Conservation (phyloP, 1,140 invertebrate genomes). For the Aphidius ervi region DNA sequence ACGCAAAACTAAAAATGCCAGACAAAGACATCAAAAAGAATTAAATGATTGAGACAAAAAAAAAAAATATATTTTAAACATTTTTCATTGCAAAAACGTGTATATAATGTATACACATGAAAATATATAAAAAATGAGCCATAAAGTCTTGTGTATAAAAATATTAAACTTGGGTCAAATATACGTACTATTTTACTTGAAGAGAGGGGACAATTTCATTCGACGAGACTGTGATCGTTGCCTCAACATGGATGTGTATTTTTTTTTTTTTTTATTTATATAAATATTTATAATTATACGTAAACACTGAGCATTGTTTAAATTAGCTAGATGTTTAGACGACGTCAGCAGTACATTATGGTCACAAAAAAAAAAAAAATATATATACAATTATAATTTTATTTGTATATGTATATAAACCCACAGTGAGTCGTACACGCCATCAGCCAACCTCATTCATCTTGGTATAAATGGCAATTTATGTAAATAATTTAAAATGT, state of each 20-base stretch:
- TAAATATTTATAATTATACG: neutral
- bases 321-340: slow-evolving; percentile 31
- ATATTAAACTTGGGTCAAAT: slow-evolving; percentile 3
- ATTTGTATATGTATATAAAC: slow-evolving; percentile 7
- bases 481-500: slow-evolving; percentile 13
- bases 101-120: slow-evolving; percentile 13
- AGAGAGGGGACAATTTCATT: slow-evolving; percentile 20
- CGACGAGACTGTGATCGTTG: slow-evolving; percentile 21
- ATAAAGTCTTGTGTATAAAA: slow-evolving; percentile 24
- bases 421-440: slow-evolving; percentile 1
- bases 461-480: slow-evolving; percentile 10
- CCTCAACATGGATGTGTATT: neutral
- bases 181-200: slow-evolving; percentile 18
- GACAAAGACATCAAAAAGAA: slow-evolving; percentile 1
- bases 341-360: slow-evolving; percentile 24
- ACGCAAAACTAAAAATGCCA: slow-evolving; percentile 13
- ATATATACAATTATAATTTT: slow-evolving; percentile 5
- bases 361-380: slow-evolving; percentile 6
- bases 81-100: neutral
- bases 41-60: neutral
- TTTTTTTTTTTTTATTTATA: neutral
- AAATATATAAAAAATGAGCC: slow-evolving; percentile 17
- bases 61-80: neutral
- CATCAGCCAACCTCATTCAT: slow-evolving; percentile 15
- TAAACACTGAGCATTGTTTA: slow-evolving; percentile 21